Evolutionary conservation across 2,888 invertebrate genomes (phyloP).

Genomic region (Scaptomyza reducta): DNA sequence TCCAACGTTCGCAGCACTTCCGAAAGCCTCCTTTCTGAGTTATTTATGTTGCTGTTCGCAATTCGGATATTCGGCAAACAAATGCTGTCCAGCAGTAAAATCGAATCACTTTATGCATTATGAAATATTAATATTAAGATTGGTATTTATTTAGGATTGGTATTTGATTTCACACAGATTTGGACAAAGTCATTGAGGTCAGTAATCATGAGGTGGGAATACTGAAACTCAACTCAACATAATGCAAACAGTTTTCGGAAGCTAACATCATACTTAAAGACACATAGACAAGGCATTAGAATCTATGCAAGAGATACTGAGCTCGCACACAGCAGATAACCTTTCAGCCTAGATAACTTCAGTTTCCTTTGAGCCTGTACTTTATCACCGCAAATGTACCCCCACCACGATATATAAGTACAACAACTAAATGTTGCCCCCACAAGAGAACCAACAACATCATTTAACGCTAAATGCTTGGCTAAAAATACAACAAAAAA

Average conservation of each 20-base stretch:
- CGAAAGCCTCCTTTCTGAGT: slow-evolving; percentile 47
- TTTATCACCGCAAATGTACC: not conserved
- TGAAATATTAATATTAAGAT: not conserved
- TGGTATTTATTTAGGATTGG: not conserved
- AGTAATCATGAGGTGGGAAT: not conserved
- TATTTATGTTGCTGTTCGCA: slow-evolving; percentile 36
- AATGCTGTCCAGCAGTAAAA: slow-evolving; percentile 4
- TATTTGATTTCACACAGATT: no score
- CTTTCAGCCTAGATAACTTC: slow-evolving; percentile 10
- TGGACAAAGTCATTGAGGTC: no score
- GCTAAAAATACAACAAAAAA: slow-evolving; percentile 60
- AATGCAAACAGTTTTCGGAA: not conserved
- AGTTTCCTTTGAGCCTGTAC: not conserved
- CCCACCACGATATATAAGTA: not conserved
- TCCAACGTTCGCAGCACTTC: slow-evolving; percentile 58
- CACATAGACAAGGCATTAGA: not conserved
- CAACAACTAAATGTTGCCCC: slow-evolving; percentile 17
- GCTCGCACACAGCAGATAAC: slow-evolving; percentile 8
- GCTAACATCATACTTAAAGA: not conserved
- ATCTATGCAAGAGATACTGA: not conserved
- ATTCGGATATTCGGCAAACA: slow-evolving; percentile 16
- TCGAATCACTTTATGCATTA: slow-evolving; percentile 13
- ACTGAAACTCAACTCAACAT: not conserved
- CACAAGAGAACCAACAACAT: slow-evolving; percentile 27
- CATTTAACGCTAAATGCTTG: slow-evolving; percentile 39